Evolutionary conservation across 2,888 invertebrate genomes (phyloP).

Genomic region (Noctua pronuba): DNA sequence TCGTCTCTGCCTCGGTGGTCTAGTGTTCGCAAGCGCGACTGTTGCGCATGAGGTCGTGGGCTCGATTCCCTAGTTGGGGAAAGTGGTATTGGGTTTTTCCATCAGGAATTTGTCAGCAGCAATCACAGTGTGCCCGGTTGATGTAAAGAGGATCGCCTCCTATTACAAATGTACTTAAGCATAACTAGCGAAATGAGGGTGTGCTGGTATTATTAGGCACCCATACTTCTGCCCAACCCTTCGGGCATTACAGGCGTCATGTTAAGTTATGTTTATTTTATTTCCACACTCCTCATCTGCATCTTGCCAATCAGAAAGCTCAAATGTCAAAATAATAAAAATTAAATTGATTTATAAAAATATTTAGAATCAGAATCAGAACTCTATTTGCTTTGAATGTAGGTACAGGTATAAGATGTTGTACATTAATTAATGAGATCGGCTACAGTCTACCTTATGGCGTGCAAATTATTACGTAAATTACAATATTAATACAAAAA

Average conservation of each 20-base stretch:
- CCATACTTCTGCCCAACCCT: neutral
- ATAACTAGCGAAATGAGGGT: neutral
- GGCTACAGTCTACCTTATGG: too few relatives aligned
- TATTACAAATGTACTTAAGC: too few relatives aligned
- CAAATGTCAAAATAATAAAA: neutral
- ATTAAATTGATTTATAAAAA: neutral
- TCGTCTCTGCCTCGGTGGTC: neutral
- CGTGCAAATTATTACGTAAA: too few relatives aligned
- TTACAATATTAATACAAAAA: too few relatives aligned
- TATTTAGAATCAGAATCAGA: too few relatives aligned
- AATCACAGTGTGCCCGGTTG: neutral
- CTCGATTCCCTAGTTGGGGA: neutral
- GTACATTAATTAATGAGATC: too few relatives aligned
- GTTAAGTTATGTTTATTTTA: neutral
- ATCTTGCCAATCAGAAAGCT: neutral
- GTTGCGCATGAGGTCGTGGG: neutral
- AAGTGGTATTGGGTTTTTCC: too few relatives aligned
- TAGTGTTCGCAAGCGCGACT: too few relatives aligned
- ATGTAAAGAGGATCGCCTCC: too few relatives aligned
- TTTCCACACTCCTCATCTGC: neutral
- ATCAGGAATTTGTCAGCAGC: neutral
- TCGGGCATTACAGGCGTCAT: neutral
- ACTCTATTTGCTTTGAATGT: too few relatives aligned
- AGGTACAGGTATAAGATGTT: too few relatives aligned
- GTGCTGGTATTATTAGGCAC: neutral